A percentile compares a stretch with the other conserved stretches of the same genome.
Conservation (phyloP, 1,140 invertebrate species). For the Andrena cerasifolii region DNA sequence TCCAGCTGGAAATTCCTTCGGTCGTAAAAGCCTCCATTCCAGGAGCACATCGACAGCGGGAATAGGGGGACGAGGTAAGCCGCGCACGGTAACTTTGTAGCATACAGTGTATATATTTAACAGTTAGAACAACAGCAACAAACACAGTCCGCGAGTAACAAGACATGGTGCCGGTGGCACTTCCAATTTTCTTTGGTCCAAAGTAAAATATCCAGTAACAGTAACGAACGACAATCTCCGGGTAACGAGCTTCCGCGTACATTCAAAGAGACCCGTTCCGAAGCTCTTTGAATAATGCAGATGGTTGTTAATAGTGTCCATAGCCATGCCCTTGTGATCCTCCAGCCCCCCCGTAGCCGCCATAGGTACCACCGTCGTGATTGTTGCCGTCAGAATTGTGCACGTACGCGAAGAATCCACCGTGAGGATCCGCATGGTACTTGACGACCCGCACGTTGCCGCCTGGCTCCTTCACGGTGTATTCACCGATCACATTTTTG, state of each 20-base stretch:
- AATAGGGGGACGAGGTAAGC: not conserved
- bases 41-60: not conserved
- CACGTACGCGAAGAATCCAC: constrained; percentile 89
- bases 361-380: constrained; percentile 76
- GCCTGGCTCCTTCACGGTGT: constrained; percentile 90
- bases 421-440: constrained; percentile 90
- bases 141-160: not conserved
- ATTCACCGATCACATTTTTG: constrained; percentile 85
- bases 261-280: not conserved
- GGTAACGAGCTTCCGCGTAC: not conserved
- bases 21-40: constrained; percentile 11
- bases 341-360: constrained; percentile 59
- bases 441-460: constrained; percentile 89
- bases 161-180: not conserved
- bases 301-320: not conserved
- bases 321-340: not conserved
- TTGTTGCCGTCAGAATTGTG: constrained; percentile 85
- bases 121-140: constrained; percentile 26
- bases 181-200: constrained; percentile 7
- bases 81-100: not conserved
- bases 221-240: not conserved
- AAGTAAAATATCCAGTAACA: not conserved
- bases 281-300: not conserved
- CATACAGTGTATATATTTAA: constrained; percentile 38
- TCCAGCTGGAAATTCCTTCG: constrained; percentile 10